Base-by-base conservation (phyloP, 2,888 invertebrate genomes). In the Hydropsyche betteni region DNA sequence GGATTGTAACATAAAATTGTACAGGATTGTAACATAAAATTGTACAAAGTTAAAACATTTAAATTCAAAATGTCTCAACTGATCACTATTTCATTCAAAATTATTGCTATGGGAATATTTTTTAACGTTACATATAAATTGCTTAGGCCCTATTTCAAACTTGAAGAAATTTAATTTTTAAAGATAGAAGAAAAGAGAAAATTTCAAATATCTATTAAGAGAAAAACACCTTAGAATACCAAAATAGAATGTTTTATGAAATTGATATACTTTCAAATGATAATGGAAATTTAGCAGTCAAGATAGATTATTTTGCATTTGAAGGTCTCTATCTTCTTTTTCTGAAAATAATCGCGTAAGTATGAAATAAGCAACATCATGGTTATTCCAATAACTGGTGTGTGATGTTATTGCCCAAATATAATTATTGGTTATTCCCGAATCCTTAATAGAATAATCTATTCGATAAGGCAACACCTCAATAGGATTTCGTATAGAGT, bases 301-400 rank as follows among this genome's bases (percentile, higher is more conserved):
- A 33, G 64, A 58, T 8, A 16, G 34, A 34, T 33, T 64, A 10
- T 36, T 64, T 33, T 64, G 33, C 7, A n/a, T 69, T 53, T 76
- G 76, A 10, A 69, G 68, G n/a, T 75, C 58, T 7, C 74, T 82
- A 79, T 86, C 86, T 79, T 86, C 80, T 10, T 44, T 44, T 74
- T 86, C 84, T n/a, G 87, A 86, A 77, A 86, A 86, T 12, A 88
- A 82, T 80, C 84, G 84, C 12, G 86, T 87, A 70, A 91, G 83
- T 75, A 91, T 85, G 82, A 91, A 91, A 83, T 88, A 88, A 16
- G 90, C 90, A 51, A 90, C 88, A 80, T 91, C 91, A 73, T 87
- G 87, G 80, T 89, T 90, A 80, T 84, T 86, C 91, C 91, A 91
- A 82, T 91, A 91, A 44, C 88, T 87, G 0, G 90, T 90, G 82